These are phyloP conservation scores for Myripristis murdjan DNA, from an alignment of 2,797 vertebrate species.

Conservation along the genomic window DNA sequence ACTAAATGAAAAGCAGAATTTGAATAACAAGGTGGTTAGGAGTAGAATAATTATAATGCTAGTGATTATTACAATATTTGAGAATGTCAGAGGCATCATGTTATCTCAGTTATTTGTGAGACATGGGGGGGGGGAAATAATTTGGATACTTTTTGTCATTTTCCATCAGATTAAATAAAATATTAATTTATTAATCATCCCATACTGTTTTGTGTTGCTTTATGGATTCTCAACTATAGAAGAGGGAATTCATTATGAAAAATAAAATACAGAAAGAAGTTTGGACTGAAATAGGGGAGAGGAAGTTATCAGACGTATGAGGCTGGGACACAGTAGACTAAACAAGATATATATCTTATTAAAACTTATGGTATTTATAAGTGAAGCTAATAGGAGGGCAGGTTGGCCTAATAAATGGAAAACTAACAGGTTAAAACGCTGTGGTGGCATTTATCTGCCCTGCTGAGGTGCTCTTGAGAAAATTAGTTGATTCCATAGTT, in stretches of 20 bases:
- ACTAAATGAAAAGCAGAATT: conserved; percentile 36
- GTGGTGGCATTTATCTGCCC: background rate
- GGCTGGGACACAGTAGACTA: no score
- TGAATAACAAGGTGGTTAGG: conserved; percentile 30
- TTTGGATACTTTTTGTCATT: conserved; percentile 57
- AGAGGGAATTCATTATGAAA: background rate
- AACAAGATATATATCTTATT: no score
- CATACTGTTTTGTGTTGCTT: background rate
- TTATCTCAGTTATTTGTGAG: conserved; percentile 16
- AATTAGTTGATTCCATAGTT: no score
- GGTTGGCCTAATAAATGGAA: no score
- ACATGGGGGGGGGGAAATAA: conserved; percentile 24
- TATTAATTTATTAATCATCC: conserved; percentile 18
- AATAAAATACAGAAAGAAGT: background rate
- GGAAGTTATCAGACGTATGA: background rate
- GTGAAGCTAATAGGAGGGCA: no score
- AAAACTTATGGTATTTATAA: no score
- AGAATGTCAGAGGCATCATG: conserved; percentile 36
- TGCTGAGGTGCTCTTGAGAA: no score
- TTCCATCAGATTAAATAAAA: conserved; percentile 68
- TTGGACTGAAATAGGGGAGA: background rate
- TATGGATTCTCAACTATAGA: background rate
- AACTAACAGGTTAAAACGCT: conserved; percentile 35
- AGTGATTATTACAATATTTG: conserved; percentile 30
- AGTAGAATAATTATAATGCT: background rate